phyloP scores from a whole-genome alignment of 2,113 vertebrate genomes.

The Eulemur macaco region DNA sequence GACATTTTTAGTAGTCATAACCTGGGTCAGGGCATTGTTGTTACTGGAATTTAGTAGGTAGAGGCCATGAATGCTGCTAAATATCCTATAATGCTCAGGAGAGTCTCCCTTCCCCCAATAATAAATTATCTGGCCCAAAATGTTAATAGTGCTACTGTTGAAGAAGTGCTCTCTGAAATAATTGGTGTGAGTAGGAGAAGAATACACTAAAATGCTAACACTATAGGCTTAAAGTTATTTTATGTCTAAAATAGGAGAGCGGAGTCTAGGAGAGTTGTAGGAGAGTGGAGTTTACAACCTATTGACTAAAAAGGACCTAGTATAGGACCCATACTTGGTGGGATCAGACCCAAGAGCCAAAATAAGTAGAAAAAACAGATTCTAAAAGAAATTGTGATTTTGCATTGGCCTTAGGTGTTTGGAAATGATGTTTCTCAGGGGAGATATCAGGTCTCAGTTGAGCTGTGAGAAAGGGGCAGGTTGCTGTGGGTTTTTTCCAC shows the following conservation, averaged over 20 bases:
- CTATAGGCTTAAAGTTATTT: not conserved
- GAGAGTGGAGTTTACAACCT: not conserved
- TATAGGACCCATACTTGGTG: not conserved
- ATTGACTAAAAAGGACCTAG: not conserved
- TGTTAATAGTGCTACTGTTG: not conserved
- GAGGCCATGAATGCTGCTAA: not conserved
- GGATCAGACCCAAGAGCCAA: not conserved
- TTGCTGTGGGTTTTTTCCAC: not conserved
- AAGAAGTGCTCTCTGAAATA: not conserved
- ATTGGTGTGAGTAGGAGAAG: not conserved
- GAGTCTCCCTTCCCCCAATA: not conserved
- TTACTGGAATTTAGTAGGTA: not conserved
- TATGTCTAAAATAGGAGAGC: not conserved
- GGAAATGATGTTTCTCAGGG: not conserved
- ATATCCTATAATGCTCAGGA: not conserved
- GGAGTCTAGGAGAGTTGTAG: no score
- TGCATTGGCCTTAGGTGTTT: not conserved
- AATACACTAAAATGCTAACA: not conserved
- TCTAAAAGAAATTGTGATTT: not conserved
- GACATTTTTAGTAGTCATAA: not conserved
- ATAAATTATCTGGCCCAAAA: not conserved
- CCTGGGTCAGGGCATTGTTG: not conserved
- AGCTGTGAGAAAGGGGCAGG: not conserved
- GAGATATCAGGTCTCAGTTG: not conserved
- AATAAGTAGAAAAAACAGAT: not conserved